Evolutionary conservation across 2,888 invertebrate species (phyloP).

Genomic region (Melinopterus prodromus): DNA sequence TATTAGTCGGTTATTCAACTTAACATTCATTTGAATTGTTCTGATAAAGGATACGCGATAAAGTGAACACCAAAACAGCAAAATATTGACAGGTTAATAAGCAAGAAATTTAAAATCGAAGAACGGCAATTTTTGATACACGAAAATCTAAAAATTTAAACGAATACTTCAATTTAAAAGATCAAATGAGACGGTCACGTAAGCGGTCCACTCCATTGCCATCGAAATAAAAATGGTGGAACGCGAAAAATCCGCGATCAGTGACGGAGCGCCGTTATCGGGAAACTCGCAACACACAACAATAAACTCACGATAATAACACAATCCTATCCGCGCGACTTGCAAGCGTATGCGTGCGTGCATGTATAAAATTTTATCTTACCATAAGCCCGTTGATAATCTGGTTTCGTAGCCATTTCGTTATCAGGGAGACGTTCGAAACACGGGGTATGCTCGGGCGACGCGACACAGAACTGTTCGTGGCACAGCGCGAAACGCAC

Average conservation of each 20-base stretch:
- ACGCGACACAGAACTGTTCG: constrained; percentile 14
- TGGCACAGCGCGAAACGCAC: constrained; percentile 21
- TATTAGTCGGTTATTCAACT: too few relatives aligned
- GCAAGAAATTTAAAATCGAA: too few relatives aligned
- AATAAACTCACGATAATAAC: not conserved
- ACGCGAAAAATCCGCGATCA: not conserved
- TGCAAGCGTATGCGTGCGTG: constrained; percentile 44
- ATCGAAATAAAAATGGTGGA: not conserved
- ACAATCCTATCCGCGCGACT: constrained; percentile 4
- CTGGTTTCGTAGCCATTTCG: constrained; percentile 57
- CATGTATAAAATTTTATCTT: constrained; percentile 48
- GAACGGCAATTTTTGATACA: too few relatives aligned
- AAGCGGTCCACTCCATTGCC: not conserved
- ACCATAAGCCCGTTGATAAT: constrained; percentile 60
- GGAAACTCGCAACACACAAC: constrained; percentile 4
- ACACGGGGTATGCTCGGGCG: constrained; percentile 9
- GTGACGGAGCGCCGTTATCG: not conserved
- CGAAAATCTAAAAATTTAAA: too few relatives aligned
- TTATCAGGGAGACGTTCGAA: constrained; percentile 48
- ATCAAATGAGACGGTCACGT: too few relatives aligned
- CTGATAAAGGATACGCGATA: too few relatives aligned
- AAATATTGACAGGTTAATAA: too few relatives aligned
- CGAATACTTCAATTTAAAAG: too few relatives aligned
- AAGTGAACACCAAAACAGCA: too few relatives aligned
- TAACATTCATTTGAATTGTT: too few relatives aligned